These are phyloP conservation scores for Erpetoichthys calabaricus DNA, from an alignment of 2,797 vertebrate genomes.

Conservation along the genomic window DNA sequence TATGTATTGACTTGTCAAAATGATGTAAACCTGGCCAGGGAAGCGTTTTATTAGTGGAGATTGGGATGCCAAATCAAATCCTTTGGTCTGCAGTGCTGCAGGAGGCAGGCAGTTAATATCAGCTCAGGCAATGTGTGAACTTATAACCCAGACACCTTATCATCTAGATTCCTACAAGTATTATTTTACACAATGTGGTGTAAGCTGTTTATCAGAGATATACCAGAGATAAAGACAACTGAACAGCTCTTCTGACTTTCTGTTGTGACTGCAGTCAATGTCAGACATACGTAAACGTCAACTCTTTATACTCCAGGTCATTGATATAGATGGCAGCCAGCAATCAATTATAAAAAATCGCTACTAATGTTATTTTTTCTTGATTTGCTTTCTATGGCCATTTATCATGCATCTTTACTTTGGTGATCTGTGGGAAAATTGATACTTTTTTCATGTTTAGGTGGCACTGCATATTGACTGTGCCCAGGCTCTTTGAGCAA, in stretches of 20 bases:
- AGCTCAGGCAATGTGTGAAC: slow-evolving; percentile 15
- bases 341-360: too few relatives aligned
- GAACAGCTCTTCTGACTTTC: slow-evolving; percentile 1
- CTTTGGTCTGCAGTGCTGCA: slow-evolving; percentile 16
- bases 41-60: slow-evolving; percentile 16
- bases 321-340: too few relatives aligned
- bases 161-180: slow-evolving; percentile 21
- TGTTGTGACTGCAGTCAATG: neutral
- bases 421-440: too few relatives aligned
- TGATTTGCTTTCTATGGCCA: too few relatives aligned
- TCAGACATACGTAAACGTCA: neutral
- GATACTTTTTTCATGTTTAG: slow-evolving; percentile 1
- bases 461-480: slow-evolving; percentile 14
- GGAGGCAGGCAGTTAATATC: slow-evolving; percentile 8
- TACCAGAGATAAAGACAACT: slow-evolving; percentile 34
- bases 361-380: too few relatives aligned
- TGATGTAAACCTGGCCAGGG: slow-evolving; percentile 14
- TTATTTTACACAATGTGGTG: slow-evolving; percentile 38
- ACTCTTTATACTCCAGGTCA: too few relatives aligned
- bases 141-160: slow-evolving; percentile 35
- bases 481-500: slow-evolving; percentile 16
- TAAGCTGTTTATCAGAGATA: slow-evolving; percentile 35
- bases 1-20: slow-evolving; percentile 26
- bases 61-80: slow-evolving; percentile 15
- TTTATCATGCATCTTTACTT: too few relatives aligned